These are phyloP conservation scores for Polyploca ridens DNA, from an alignment of 2,888 invertebrate species.

Conservation along the genomic window DNA sequence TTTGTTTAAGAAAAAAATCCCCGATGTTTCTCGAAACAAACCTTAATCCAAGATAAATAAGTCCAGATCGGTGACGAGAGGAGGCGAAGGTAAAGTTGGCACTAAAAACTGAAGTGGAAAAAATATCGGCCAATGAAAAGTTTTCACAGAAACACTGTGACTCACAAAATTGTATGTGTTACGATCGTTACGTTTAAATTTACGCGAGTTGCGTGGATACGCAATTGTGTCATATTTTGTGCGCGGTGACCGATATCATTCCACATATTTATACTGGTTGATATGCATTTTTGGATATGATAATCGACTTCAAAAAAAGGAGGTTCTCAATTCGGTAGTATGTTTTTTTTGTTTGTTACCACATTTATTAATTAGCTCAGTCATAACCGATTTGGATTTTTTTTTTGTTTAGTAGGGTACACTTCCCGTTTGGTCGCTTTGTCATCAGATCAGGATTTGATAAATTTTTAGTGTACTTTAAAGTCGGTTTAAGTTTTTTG, in stretches of 20 bases:
- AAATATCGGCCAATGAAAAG: neutral
- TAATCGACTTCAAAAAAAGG: no score
- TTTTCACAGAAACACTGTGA: slow-evolving; percentile 11
- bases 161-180: slow-evolving; percentile 4
- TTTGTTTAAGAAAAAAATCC: slow-evolving; percentile 9
- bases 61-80: neutral
- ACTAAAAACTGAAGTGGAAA: slow-evolving; percentile 1
- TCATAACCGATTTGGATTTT: no score
- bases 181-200: slow-evolving; percentile 7
- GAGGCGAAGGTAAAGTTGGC: slow-evolving; percentile 1
- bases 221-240: slow-evolving; percentile 15
- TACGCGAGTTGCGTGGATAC: slow-evolving; percentile 7
- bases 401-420: no score
- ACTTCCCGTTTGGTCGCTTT: no score
- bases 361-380: no score
- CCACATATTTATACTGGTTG: neutral
- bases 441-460: no score
- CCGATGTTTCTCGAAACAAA: slow-evolving; percentile 11
- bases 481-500: no score
- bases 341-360: no score
- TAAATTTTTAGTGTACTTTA: no score
- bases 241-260: slow-evolving; percentile 21
- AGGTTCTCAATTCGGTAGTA: no score
- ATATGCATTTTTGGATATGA: neutral
- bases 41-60: slow-evolving; percentile 14